Conservation (phyloP, 2,888 invertebrate genomes). For the Zaprionus lineosus region DNA sequence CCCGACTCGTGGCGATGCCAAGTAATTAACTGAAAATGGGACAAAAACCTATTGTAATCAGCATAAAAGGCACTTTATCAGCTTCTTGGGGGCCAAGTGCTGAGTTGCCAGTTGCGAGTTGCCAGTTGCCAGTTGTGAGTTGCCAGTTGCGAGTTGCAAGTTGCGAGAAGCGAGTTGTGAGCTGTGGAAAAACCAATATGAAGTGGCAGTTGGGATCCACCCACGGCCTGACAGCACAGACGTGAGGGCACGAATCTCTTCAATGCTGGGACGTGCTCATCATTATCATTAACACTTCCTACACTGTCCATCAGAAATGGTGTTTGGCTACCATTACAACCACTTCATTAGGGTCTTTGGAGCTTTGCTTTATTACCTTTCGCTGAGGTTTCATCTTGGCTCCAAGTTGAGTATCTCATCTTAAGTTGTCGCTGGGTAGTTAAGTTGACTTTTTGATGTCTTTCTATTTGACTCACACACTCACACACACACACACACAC, state of each 20-base stretch:
- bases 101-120: too few species aligned
- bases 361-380: constrained; percentile 46
- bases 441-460: constrained; percentile 25
- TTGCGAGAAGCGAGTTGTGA: too few species aligned
- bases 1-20: constrained; percentile 12
- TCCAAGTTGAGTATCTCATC: constrained; percentile 19
- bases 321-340: constrained; percentile 16
- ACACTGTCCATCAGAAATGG: constrained; percentile 24
- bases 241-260: constrained; percentile 4
- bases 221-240: constrained; percentile 23
- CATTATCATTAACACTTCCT: constrained; percentile 44
- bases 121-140: too few species aligned
- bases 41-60: constrained; percentile 5
- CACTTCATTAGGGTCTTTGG: constrained; percentile 39
- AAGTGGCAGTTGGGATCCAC: constrained; percentile 24
- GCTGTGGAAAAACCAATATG: not conserved
- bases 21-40: constrained; percentile 18
- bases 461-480: too few species aligned
- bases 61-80: constrained; percentile 12
- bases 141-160: too few species aligned
- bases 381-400: constrained; percentile 45
- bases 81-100: too few species aligned
- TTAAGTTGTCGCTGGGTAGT: constrained; percentile 22
- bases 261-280: constrained; percentile 31
- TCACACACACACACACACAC: too few species aligned